Evolutionary conservation across 2,888 invertebrate species (phyloP), one percentile per base, ranked within the genome.

Genomic region (Ernsta delagoae): DNA sequence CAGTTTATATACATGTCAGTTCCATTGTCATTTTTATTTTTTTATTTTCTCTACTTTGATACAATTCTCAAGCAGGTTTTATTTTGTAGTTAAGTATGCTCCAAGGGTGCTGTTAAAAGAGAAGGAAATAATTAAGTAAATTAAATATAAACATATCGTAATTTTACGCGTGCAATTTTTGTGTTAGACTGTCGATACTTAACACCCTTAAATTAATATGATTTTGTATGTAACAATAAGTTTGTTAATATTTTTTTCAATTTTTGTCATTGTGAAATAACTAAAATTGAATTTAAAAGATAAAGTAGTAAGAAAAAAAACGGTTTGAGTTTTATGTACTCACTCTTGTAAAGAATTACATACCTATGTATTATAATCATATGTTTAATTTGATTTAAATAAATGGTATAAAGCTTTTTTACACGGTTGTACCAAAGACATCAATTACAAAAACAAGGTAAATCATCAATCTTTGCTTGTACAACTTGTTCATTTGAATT

Each of bases 391-490:
- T 60, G 43, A 41, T 43, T 60, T 39, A 6, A 7, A 39, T 53
- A 53, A 8, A 45, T 31, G 41, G 24, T 45, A 31, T 41, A 45
- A 60, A 59, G 53, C 34, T 53, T 64, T 53, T 64, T 64, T 64
- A 64, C 36, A 54, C 59, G 69, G 69, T 69, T 69, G 69, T 64
- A 69, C 69, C 69, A 69, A 69, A 69, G 69, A 69, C 53, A 63
- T 63, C 41, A 11, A 68, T 8, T 41, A 62, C 8, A 61, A 64
- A 31, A 64, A 69, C 48, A 64, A n/a, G n/a, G n/a, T 59, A 64
- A 59, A 53, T 64, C 59, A 69, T 50, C 62, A 11, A 53, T 64
- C 59, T 63, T 69, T 69, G 59, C 45, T 59, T 69, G 69, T 69
- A 69, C 69, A 69, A 69, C 63, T 50, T 59, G 59, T 59, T 69